Percentiles rank a stretch among this genome's conserved stretches.
These are phyloP conservation scores for Lepisosteus osseus DNA, from an alignment of 2,113 vertebrate genomes.

Conservation along the genomic window DNA sequence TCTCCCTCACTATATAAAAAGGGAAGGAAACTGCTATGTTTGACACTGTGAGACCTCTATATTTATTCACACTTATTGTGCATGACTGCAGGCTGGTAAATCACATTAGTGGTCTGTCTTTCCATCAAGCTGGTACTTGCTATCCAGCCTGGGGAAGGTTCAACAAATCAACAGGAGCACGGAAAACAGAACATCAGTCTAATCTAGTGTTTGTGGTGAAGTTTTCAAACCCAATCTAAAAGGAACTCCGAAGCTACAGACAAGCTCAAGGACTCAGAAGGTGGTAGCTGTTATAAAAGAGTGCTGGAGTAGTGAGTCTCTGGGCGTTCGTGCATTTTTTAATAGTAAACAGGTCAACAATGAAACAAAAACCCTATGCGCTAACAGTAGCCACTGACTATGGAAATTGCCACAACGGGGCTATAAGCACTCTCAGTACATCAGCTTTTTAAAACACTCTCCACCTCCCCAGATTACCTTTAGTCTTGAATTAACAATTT, in stretches of 20 bases:
- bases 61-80: slow-evolving; percentile 84
- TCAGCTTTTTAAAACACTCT: slow-evolving; percentile 78
- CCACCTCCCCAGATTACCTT: slow-evolving; percentile 73
- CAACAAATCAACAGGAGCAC: slow-evolving; percentile 89
- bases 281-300: slow-evolving; percentile 79
- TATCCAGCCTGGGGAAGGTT: slow-evolving; percentile 81
- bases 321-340: slow-evolving; percentile 75
- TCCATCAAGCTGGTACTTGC: slow-evolving; percentile 84
- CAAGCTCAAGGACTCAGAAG: slow-evolving; percentile 80
- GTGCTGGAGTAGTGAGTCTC: slow-evolving; percentile 67
- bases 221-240: slow-evolving; percentile 86
- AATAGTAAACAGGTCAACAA: slow-evolving; percentile 85
- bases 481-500: slow-evolving; percentile 85
- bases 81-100: slow-evolving; percentile 91
- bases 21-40: slow-evolving; percentile 72
- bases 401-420: slow-evolving; percentile 76
- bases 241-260: slow-evolving; percentile 80
- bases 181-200: slow-evolving; percentile 87
- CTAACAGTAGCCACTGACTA: slow-evolving; percentile 70
- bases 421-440: slow-evolving; percentile 77
- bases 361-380: slow-evolving; percentile 73
- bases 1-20: slow-evolving; percentile 69
- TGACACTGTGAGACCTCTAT: slow-evolving; percentile 83
- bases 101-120: slow-evolving; percentile 80
- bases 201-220: slow-evolving; percentile 85